Evolutionary conservation across 2,888 invertebrate genomes (phyloP).

Genomic region (Cerastis leucographa): DNA sequence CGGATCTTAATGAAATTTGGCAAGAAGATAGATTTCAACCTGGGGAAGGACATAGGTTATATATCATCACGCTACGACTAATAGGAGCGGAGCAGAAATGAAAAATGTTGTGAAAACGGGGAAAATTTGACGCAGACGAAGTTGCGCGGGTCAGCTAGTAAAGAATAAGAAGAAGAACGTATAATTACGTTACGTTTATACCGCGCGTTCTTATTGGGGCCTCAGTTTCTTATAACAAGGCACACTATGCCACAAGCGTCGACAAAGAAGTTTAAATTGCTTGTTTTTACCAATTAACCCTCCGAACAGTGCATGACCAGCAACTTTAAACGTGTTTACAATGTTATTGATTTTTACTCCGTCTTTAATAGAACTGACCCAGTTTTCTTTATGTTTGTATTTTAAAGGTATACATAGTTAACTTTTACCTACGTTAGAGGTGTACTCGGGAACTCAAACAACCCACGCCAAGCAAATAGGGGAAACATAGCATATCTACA

Average conservation of each 20-base stretch:
- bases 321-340: conserved; percentile 38
- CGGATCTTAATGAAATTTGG: no score
- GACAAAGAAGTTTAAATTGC: conserved; percentile 18
- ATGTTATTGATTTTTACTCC: conserved; percentile 43
- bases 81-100: no score
- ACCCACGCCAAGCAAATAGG: conserved; percentile 33
- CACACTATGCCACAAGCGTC: not conserved
- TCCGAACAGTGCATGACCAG: conserved; percentile 22
- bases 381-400: conserved; percentile 34
- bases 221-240: not conserved
- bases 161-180: no score
- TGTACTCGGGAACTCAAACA: conserved; percentile 25
- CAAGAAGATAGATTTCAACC: no score
- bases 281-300: conserved; percentile 1
- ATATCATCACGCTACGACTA: no score
- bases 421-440: conserved; percentile 28
- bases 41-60: no score
- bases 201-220: no score
- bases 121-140: no score
- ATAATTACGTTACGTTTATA: no score
- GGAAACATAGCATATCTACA: conserved; percentile 21
- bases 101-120: no score
- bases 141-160: no score
- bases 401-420: conserved; percentile 43
- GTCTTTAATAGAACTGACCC: conserved; percentile 38